Base-by-base conservation (phyloP, 92 coral and sea anemone genomes). In the Isaurus tuberculatus region DNA sequence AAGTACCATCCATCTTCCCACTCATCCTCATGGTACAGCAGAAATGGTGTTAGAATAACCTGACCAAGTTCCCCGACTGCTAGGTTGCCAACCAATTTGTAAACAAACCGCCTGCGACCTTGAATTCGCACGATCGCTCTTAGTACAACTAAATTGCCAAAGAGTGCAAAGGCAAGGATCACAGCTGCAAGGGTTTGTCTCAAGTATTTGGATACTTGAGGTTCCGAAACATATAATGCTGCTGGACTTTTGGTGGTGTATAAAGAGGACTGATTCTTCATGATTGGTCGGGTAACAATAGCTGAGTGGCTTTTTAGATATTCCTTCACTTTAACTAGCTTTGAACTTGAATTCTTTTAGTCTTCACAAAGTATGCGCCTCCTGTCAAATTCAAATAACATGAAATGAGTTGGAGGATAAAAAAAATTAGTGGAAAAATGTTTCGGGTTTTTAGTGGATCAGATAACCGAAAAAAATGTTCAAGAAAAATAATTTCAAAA, bases 81-180 rank as follows among this genome's bases (percentile, higher is more conserved):
- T 23, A 64, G 33, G 32, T 64, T 64, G 11, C 69, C 69, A 28
- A 64, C 69, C 69, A 64, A 30, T 25, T 25, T 64, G 69, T 64
- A 64, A 64, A 64, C 28, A 34, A 64, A 64, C 16, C 69, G 69
- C 33, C 28, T 64, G 8, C 69, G 34, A 64, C 69, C 69, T 64
- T 34, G 29, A 17, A 64, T 64, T 64, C 34, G 26, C 27, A 64
- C 26, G 28, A 64, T 8, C 28, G 69, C 14, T 13, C 32, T 20
- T 27, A 64, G 28, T 11, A 61, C 30, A 61, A 61, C 67, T 32
- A 61, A 11, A 61, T 61, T 61, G 67, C 67, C 67, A 61, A 23
- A 13, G 27, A 61, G 67, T 22, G 67, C 67, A 11, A 61, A 29
- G 30, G 30, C 26, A 15, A 61, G 67, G 23, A 61, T 61, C 30